Evolutionary conservation across 2,113 vertebrate species (phyloP).

Genomic region (Steatornis caripensis): DNA sequence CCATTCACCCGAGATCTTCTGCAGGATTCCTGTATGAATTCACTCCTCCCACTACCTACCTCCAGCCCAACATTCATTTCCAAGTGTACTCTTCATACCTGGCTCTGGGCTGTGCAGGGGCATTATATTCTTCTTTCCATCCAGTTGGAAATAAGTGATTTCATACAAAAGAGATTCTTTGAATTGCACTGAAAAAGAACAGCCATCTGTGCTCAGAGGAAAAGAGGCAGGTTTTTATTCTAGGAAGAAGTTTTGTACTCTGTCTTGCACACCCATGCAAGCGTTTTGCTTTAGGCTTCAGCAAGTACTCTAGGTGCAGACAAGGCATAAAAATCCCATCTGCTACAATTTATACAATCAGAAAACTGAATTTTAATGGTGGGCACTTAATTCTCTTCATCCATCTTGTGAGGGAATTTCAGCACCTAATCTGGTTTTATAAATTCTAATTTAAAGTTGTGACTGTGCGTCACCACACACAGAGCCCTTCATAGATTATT

Average conservation of each 20-base stretch:
- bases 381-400: neutral
- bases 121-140: neutral
- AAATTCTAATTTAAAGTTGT: neutral
- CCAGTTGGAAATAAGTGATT: neutral
- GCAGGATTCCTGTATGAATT: neutral
- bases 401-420: neutral
- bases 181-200: neutral
- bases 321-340: neutral
- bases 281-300: neutral
- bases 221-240: neutral
- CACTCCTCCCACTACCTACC: neutral
- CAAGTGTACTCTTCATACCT: neutral
- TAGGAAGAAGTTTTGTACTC: neutral
- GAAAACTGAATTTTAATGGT: neutral
- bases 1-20: neutral
- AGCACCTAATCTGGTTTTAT: neutral
- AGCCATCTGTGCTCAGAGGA: neutral
- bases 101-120: neutral
- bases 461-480: neutral
- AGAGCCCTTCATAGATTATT: neutral
- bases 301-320: neutral
- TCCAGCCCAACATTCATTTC: neutral
- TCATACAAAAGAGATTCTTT: neutral
- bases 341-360: neutral
- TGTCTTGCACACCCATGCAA: neutral